Conservation (phyloP, 30 jellyfish, hydroid and myxozoan genomes). For the Aurelia aurita region DNA sequence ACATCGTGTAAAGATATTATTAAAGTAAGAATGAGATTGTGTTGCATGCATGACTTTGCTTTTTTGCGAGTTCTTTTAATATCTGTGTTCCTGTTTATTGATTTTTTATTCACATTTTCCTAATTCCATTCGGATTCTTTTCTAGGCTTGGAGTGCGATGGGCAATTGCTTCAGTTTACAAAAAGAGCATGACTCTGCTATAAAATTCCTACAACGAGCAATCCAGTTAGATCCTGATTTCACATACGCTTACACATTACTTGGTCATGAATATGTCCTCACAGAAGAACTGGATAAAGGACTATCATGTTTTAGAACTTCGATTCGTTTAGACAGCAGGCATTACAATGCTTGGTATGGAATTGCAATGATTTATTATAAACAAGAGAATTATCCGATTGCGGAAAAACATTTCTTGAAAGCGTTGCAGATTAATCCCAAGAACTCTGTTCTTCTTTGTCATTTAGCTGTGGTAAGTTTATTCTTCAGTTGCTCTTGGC, state of each 20-base stretch:
- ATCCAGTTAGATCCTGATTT: constrained; percentile 94
- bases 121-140: not conserved
- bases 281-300: constrained; percentile 95
- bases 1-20: too few species aligned
- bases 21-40: not conserved
- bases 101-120: too few species aligned
- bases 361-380: constrained; percentile 96
- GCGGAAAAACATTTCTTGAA: constrained; percentile 92
- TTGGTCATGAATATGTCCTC: constrained; percentile 96
- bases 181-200: constrained; percentile 90
- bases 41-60: not conserved
- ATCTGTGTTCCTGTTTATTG: too few species aligned
- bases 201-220: constrained; percentile 85
- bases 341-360: constrained; percentile 99
- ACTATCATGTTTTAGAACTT: constrained; percentile 92
- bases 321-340: constrained; percentile 83
- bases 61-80: too few species aligned
- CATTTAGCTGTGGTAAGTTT: constrained; percentile 97
- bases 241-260: constrained; percentile 93
- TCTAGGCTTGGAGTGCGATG: constrained; percentile 99
- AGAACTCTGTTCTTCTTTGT: constrained; percentile 90
- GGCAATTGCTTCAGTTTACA: constrained; percentile 99
- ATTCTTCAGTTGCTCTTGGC: not conserved
- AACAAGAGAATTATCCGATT: constrained; percentile 89
- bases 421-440: constrained; percentile 92